A percentile compares a stretch with the other conserved stretches of the same genome.
Evolutionary conservation across 2,797 vertebrate species (phyloP).

Genomic region (Hippocampus kuda): DNA sequence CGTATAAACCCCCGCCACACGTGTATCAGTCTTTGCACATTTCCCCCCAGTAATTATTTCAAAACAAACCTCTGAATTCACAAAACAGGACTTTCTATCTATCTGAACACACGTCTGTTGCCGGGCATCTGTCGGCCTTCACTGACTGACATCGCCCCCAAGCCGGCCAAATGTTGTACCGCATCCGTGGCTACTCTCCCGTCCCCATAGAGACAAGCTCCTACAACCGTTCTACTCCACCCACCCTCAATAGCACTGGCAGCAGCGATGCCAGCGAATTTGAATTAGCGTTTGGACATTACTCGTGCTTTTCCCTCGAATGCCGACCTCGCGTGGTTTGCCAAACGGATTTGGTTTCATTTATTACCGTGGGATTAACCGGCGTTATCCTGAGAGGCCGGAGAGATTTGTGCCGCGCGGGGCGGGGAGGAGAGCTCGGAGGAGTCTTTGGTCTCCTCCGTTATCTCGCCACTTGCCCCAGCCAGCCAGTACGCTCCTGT

Average conservation of each 20-base stretch:
- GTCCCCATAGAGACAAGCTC: slow-evolving; percentile 68
- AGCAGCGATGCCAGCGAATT: slow-evolving; percentile 20
- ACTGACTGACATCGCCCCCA: not conserved
- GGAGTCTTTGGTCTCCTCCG: not conserved
- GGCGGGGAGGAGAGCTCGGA: slow-evolving; percentile 50
- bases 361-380: slow-evolving; percentile 48
- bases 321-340: slow-evolving; percentile 22
- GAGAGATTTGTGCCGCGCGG: slow-evolving; percentile 45
- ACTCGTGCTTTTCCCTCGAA: slow-evolving; percentile 24
- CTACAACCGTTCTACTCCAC: slow-evolving; percentile 35
- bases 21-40: no score
- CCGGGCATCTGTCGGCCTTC: not conserved
- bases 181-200: slow-evolving; percentile 8
- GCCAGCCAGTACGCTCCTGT: slow-evolving; percentile 36
- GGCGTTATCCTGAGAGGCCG: slow-evolving; percentile 60
- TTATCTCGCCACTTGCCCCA: slow-evolving; percentile 35
- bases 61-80: no score
- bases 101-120: not conserved
- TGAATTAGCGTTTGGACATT: slow-evolving; percentile 12
- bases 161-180: not conserved
- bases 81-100: no score
- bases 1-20: no score
- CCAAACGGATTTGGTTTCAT: slow-evolving; percentile 24
- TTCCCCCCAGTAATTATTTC: no score
- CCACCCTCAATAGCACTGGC: slow-evolving; percentile 6